Evolutionary conservation across 2,797 vertebrate genomes (phyloP).

Genomic region (Dicrostonyx torquatus): DNA sequence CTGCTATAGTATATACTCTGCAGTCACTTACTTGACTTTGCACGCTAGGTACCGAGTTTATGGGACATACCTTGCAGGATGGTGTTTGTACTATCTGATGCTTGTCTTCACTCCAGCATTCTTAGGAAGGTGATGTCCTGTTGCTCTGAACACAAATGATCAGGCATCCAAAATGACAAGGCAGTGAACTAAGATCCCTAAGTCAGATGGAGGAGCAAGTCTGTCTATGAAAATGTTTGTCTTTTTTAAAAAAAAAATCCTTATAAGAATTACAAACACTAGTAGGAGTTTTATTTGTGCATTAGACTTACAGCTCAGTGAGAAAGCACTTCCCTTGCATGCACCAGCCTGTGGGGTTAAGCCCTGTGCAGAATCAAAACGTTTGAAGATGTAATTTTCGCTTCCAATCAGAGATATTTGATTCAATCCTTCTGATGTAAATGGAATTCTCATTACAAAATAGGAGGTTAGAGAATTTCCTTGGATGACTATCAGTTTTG

Average conservation of each 20-base stretch:
- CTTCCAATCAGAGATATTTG: constrained; percentile 31
- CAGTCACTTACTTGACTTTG: background rate
- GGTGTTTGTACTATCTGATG: background rate
- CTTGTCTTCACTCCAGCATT: background rate
- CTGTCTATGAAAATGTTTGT: background rate
- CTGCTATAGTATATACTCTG: background rate
- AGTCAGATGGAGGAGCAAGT: background rate
- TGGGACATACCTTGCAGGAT: background rate
- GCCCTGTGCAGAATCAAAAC: background rate
- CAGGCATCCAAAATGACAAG: background rate
- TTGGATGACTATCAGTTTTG: background rate
- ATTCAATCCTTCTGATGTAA: constrained; percentile 41
- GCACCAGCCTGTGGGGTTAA: background rate
- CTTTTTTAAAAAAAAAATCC: background rate
- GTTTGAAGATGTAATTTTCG: background rate
- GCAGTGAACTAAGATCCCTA: background rate
- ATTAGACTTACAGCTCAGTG: background rate
- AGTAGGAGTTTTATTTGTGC: background rate
- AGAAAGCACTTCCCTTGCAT: background rate
- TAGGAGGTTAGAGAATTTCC: background rate
- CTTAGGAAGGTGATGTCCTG: background rate
- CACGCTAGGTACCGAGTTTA: background rate
- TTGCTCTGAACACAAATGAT: background rate
- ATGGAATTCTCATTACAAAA: constrained; percentile 12
- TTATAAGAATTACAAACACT: background rate